Evolutionary conservation across 2,797 vertebrate genomes (phyloP), one percentile per base, ranked within the genome.

Genomic region (Chromobotia macracanthus): DNA sequence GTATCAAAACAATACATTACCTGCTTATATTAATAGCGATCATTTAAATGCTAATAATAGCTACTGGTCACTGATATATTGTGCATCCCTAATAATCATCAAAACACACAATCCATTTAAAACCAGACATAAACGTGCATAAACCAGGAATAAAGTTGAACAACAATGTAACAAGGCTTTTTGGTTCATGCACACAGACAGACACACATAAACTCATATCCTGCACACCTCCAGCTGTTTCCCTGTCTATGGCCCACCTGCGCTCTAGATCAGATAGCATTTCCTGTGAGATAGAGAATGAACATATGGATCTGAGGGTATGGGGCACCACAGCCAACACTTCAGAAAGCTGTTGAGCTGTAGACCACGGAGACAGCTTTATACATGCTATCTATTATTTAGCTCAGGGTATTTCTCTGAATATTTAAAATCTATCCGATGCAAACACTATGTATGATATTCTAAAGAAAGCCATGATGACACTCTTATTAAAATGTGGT

Each of bases 181-280:
- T 53, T 19, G 35, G 38, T 60, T 61, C 75, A 77, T 70, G 66
- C 72, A 80, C 53, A 12, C 15, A 83, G 50, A 75, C 66, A 74
- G 73, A 64, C 73, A 83, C 53, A 80, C 55, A 74, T 61, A 63
- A 63, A 83, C 78, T 69, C 46, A 83, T 72, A 80, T 82, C 74
- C 76, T 61, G 65, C 67, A 77, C 44, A 82, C 80, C 70, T 85
- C 86, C 91, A 93, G 91, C 90, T 93, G 92, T 86, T 94, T 91
- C 89, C 90, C 85, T 28, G 78, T 76, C 67, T 87, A 48, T 21
- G 53, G 85, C 80, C 79, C 81, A 85, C 77, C 86, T 81, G 83
- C 77, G 73, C 35, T 83, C 48, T 69, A 77, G 55, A 72, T 70
- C 41, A 86, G 76, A 83, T 75, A 80, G 77, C 41, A 41, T 82